A percentile compares a stretch with the other conserved stretches of the same genome.
Evolutionary conservation across 2,797 vertebrate species (phyloP).

Genomic region (Pseudomugil tenellus): DNA sequence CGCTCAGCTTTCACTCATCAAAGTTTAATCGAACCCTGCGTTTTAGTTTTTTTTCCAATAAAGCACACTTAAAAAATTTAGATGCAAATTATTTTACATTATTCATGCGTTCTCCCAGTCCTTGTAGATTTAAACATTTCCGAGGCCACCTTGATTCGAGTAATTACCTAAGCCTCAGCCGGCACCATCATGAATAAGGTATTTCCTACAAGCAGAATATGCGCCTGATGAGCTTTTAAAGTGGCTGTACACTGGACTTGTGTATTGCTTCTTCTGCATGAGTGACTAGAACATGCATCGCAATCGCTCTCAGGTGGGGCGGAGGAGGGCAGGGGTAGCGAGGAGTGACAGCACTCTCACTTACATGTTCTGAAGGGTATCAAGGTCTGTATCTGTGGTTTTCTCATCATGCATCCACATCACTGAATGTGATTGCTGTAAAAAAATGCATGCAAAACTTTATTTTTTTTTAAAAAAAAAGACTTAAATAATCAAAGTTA

Average conservation of each 20-base stretch:
- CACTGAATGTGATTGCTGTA: neutral
- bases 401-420: conserved; percentile 10
- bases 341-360: conserved; percentile 86
- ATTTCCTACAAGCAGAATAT: conserved; percentile 97
- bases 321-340: conserved; percentile 72
- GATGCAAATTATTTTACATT: conserved; percentile 99
- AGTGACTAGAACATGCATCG: conserved; percentile 89
- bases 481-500: neutral
- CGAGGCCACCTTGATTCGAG: conserved; percentile 99
- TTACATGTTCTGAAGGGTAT: conserved; percentile 46
- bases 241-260: conserved; percentile 95
- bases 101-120: conserved; percentile 95
- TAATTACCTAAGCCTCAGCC: conserved; percentile 98
- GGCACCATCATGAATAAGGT: conserved; percentile 99
- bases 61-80: conserved; percentile 99
- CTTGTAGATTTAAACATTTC: conserved; percentile 99
- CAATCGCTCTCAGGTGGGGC: conserved; percentile 95
- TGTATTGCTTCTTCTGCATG: conserved; percentile 96
- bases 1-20: conserved; percentile 98
- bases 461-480: neutral
- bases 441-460: neutral
- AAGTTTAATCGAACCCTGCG: conserved; percentile 96
- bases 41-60: conserved; percentile 97
- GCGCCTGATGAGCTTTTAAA: conserved; percentile 99
- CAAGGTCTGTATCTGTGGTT: conserved; percentile 43